These are phyloP conservation scores for Cyprinodon tularosa DNA, from an alignment of 2,113 vertebrate species.

Conservation along the genomic window DNA sequence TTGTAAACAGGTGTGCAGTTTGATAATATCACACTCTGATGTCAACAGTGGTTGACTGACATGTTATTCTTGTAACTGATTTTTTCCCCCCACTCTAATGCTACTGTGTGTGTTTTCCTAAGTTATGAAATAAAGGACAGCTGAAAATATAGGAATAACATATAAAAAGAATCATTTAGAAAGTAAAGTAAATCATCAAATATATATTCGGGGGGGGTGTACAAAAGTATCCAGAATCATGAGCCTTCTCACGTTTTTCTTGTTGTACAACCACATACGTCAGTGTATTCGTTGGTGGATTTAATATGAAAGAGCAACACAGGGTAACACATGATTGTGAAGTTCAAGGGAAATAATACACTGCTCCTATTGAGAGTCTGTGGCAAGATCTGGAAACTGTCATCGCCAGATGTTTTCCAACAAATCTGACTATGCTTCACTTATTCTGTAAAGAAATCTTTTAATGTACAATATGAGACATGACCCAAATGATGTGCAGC, in stretches of 20 bases:
- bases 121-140: neutral
- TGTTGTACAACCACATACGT: neutral
- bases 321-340: neutral
- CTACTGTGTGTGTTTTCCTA: constrained; percentile 10
- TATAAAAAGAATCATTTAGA: neutral
- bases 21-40: constrained; percentile 30
- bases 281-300: neutral
- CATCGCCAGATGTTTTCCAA: neutral
- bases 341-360: neutral
- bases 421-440: neutral
- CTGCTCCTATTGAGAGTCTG: neutral
- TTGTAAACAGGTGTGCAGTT: constrained; percentile 24
- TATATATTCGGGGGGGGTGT: neutral
- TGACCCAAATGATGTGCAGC: neutral
- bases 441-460: neutral
- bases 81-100: neutral
- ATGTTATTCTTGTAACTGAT: constrained; percentile 21
- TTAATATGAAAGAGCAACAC: neutral
- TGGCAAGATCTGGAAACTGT: neutral
- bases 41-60: constrained; percentile 40
- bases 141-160: neutral
- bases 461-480: neutral
- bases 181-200: neutral
- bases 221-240: neutral
- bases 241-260: neutral